These are phyloP conservation scores for Peromyscus eremicus DNA, from an alignment of 2,797 vertebrate genomes.

Conservation along the genomic window DNA sequence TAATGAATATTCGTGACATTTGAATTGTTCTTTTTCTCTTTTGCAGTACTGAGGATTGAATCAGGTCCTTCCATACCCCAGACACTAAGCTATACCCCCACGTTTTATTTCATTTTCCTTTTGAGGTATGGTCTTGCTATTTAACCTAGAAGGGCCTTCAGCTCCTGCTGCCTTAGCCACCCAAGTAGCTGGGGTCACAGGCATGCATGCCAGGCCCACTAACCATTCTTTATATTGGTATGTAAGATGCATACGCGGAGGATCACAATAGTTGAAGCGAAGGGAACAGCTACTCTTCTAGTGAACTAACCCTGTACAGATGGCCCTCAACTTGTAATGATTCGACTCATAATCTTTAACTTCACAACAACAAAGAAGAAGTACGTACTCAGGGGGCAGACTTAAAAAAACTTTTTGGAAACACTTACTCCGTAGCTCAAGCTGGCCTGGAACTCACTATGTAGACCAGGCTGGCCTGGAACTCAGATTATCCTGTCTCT, in stretches of 20 bases:
- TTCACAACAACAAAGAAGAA: neutral
- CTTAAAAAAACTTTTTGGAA: neutral
- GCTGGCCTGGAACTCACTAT: neutral
- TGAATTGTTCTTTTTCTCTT: neutral
- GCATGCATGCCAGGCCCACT: neutral
- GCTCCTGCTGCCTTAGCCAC: neutral
- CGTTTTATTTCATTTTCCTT: neutral
- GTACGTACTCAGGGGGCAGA: neutral
- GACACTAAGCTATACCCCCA: neutral
- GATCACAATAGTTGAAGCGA: neutral
- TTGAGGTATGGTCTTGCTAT: neutral
- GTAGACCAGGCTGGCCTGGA: neutral
- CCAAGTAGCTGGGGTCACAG: neutral
- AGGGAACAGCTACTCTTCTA: neutral
- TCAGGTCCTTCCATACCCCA: neutral
- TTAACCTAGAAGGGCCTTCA: neutral
- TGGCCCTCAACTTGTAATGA: neutral
- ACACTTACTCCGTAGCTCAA: neutral
- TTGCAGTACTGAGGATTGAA: neutral
- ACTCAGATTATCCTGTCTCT: neutral
- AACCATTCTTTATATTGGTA: neutral
- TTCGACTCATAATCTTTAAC: neutral
- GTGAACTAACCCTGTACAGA: neutral
- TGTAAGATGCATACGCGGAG: neutral
- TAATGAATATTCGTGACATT: neutral